phyloP scores from a whole-genome alignment of 1,140 invertebrate species.

The Probaryconus sp. region DNA sequence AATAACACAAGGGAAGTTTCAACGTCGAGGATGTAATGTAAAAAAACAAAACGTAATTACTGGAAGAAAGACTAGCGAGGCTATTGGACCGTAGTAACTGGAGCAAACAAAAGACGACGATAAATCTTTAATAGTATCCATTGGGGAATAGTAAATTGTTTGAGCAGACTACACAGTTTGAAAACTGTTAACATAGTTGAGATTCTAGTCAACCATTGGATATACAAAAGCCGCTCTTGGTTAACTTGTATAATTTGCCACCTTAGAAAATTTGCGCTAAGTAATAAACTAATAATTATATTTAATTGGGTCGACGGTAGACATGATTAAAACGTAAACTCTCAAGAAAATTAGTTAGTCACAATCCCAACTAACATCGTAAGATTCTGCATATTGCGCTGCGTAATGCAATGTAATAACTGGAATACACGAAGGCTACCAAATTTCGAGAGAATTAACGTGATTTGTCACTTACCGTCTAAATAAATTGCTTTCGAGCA shows the following conservation, averaged over 20 bases:
- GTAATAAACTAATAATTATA: slow-evolving; percentile 44
- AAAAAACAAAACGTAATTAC: slow-evolving; percentile 51
- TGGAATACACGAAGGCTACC: too few relatives aligned
- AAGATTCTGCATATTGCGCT: too few relatives aligned
- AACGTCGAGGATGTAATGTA: slow-evolving; percentile 30
- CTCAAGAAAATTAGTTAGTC: slow-evolving; percentile 1
- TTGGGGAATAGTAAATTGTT: slow-evolving; percentile 53
- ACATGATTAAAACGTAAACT: slow-evolving; percentile 28
- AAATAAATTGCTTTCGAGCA: too few relatives aligned
- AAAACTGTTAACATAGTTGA: slow-evolving; percentile 57
- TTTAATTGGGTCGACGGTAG: slow-evolving; percentile 12
- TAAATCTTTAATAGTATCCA: slow-evolving; percentile 60
- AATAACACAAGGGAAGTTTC: slow-evolving; percentile 23
- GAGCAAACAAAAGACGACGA: slow-evolving; percentile 60
- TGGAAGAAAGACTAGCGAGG: slow-evolving; percentile 35
- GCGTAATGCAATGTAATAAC: too few relatives aligned
- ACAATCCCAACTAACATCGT: too few relatives aligned
- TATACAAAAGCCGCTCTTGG: slow-evolving; percentile 32
- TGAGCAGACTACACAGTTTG: slow-evolving; percentile 50
- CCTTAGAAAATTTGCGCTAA: slow-evolving; percentile 28
- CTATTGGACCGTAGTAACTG: slow-evolving; percentile 56
- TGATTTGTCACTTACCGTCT: too few relatives aligned
- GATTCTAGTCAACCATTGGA: slow-evolving; percentile 44
- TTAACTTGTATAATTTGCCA: slow-evolving; percentile 27
- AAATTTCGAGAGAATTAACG: too few relatives aligned